Evolutionary conservation across 2,888 invertebrate genomes (phyloP), one percentile per base, ranked within the genome.

Genomic region (Electrophaes corylata): DNA sequence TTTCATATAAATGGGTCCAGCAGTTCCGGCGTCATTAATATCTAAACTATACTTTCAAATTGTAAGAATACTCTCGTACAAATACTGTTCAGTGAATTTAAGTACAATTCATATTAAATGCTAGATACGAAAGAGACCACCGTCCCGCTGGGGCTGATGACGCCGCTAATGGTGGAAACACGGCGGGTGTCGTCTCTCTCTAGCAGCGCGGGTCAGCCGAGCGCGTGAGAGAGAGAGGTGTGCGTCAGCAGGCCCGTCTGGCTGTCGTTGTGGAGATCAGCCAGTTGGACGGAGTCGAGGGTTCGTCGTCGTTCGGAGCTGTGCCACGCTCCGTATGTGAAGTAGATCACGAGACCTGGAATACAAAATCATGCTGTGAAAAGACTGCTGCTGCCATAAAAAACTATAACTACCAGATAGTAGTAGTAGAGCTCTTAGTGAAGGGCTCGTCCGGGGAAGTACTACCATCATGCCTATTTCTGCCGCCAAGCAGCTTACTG

Each of bases 271-370:
- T 85, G 89, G 1, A 86, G 68, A 14, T 82, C 87, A 0, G 83
- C 81, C 53, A 86, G 67, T 4, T 78, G 83, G 1, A 86, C 72
- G 0, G 72, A 53, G 56, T 84, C 87, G 5, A 70, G 19, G 45
- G 70, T 71, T 12, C 84, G 84, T 0, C 85, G 82, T 3, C 93
- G 82, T 69, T 93, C 93, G 0, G 84, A 84, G 67, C 95, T 95
- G 81, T 96, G 92, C 93, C 94, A 94, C 37, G 94, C 93, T 50
- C 96, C 96, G 80, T 96, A 96, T 8, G 92, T 87, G 64, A 95
- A 93, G 85, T 96, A 96, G 72, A 96, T 95, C 6, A 94, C 63
- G 3, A 96, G 88, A 66, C 96, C 96, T 95, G 84, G 65, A 81
- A 62, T 10, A 31, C 52, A 11, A 48, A 39, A 0, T 16, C 5